Evolutionary conservation across 1,140 invertebrate species (phyloP).

Genomic region (Atopsyche davidsoni): DNA sequence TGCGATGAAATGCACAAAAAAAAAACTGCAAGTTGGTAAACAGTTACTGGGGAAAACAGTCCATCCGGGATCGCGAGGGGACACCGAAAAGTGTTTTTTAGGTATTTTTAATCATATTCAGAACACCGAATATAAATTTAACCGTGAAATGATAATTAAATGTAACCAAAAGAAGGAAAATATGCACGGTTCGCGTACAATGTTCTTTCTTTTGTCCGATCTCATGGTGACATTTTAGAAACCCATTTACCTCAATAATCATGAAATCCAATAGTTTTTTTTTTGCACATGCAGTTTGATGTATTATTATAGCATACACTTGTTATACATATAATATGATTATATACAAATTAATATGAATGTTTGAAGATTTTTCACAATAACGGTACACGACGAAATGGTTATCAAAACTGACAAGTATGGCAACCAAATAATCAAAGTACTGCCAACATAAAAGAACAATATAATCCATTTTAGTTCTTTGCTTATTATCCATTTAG

Average conservation of each 20-base stretch:
- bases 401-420: slow-evolving; percentile 19
- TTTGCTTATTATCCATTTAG: too few species aligned
- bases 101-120: background rate
- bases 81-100: background rate
- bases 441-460: background rate
- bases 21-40: background rate
- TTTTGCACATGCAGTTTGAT: slow-evolving; percentile 4
- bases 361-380: slow-evolving; percentile 16
- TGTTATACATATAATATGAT: slow-evolving; percentile 7
- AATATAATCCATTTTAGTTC: too few species aligned
- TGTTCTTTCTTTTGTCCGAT: slow-evolving; percentile 19
- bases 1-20: slow-evolving; percentile 2
- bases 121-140: background rate
- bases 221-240: slow-evolving; percentile 18
- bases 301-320: slow-evolving; percentile 7
- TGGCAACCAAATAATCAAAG: background rate
- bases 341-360: slow-evolving; percentile 7
- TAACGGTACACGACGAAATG: slow-evolving; percentile 23
- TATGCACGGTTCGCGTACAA: slow-evolving; percentile 9
- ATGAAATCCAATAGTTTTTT: slow-evolving; percentile 6
- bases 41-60: slow-evolving; percentile 3
- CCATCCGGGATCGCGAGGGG: background rate
- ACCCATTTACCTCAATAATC: slow-evolving; percentile 6
- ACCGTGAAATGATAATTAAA: background rate
- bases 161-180: background rate